These are phyloP conservation scores for Maniola hyperantus DNA, from an alignment of 2,888 invertebrate species.

Conservation along the genomic window DNA sequence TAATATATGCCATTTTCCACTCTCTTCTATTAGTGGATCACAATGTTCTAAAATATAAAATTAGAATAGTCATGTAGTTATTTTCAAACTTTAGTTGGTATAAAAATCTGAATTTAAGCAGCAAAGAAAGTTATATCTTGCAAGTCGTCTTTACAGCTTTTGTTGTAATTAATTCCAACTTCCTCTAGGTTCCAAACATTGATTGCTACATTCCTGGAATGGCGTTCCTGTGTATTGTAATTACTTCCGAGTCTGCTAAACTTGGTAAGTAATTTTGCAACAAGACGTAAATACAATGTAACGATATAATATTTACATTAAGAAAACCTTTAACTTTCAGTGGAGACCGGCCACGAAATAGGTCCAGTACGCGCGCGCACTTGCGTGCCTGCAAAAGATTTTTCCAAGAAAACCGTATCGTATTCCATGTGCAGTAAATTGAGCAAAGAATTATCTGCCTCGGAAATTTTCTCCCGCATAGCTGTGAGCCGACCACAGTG, in stretches of 20 bases:
- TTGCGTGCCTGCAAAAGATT: constrained; percentile 75
- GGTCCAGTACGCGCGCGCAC: constrained; percentile 76
- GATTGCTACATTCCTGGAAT: constrained; percentile 79
- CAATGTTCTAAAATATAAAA: no score
- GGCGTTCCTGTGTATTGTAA: constrained; percentile 73
- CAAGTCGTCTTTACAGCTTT: background rate
- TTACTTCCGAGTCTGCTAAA: constrained; percentile 75
- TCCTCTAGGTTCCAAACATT: constrained; percentile 68
- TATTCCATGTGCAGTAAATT: constrained; percentile 75
- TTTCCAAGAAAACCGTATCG: constrained; percentile 73
- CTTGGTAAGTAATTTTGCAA: constrained; percentile 55
- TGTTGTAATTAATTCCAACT: background rate
- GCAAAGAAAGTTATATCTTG: background rate
- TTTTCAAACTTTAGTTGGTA: no score
- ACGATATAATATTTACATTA: background rate
- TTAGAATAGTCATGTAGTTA: no score
- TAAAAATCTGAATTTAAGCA: background rate
- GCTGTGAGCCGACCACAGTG: constrained; percentile 71
- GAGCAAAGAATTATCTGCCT: constrained; percentile 72
- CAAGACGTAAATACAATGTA: background rate
- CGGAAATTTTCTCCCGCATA: constrained; percentile 74
- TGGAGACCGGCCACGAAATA: constrained; percentile 74
- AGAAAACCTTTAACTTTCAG: constrained; percentile 46
- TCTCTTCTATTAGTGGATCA: no score
- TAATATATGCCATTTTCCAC: no score